phyloP scores from a whole-genome alignment of 64 coral and sea anemone genomes.

The Stichodactyla mertensii region DNA sequence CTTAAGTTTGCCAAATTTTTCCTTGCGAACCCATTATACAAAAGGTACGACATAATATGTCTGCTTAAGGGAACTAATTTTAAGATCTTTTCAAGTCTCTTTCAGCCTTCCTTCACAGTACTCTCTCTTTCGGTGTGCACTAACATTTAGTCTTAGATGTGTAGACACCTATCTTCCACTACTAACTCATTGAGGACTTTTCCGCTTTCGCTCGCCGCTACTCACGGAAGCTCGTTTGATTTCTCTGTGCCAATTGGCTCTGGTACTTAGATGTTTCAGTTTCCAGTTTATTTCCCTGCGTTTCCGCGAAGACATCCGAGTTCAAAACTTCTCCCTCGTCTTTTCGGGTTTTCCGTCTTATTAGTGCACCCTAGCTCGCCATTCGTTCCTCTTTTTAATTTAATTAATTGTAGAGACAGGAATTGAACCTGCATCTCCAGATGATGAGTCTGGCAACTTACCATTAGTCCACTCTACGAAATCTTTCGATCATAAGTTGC shows the following conservation, averaged over 20 bases:
- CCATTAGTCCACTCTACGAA: conserved; percentile 68
- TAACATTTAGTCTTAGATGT: conserved; percentile 73
- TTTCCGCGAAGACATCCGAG: conserved; percentile 27
- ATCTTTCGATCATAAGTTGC: conserved; percentile 2
- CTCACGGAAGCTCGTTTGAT: conserved; percentile 84
- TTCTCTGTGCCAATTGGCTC: conserved; percentile 36
- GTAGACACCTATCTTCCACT: conserved; percentile 67
- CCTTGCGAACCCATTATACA: conserved; percentile 84
- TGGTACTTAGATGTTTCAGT: conserved; percentile 69
- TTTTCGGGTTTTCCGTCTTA: conserved; percentile 60
- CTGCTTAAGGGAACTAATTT: conserved; percentile 67
- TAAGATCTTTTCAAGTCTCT: conserved; percentile 79
- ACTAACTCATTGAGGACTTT: conserved; percentile 47
- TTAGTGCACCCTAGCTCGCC: conserved; percentile 62
- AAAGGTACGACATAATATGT: conserved; percentile 78
- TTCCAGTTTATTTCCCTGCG: conserved; percentile 33
- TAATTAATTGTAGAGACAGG: conserved; percentile 57
- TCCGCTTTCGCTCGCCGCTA: conserved; percentile 77
- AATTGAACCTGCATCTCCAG: conserved; percentile 60
- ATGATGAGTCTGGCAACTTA: conserved; percentile 72
- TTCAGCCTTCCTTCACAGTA: conserved; percentile 91
- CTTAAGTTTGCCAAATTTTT: conserved; percentile 92
- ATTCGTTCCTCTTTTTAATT: conserved; percentile 35
- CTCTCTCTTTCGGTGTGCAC: conserved; percentile 77
- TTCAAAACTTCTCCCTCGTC: conserved; percentile 69